Evolutionary conservation across 1,140 invertebrate species (phyloP).

Genomic region (Diachasmimorpha longicaudata): DNA sequence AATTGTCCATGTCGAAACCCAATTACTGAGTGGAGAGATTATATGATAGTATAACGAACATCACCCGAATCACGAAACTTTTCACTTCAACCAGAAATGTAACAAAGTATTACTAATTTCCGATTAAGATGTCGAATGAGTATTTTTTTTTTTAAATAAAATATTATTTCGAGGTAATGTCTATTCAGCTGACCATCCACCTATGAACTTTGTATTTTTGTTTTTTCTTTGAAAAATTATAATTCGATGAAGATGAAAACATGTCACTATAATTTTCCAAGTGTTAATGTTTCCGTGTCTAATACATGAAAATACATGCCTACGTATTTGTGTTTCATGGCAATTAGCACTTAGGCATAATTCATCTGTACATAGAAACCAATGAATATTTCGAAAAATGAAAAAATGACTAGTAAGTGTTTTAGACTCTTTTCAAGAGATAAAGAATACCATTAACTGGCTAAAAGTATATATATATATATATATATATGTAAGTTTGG

Average conservation of each 20-base stretch:
- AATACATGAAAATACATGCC: neutral
- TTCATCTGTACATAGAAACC: conserved; percentile 56
- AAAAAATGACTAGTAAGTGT: conserved; percentile 47
- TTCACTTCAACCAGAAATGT: conserved; percentile 20
- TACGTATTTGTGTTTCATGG: conserved; percentile 39
- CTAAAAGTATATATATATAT: conserved; percentile 31
- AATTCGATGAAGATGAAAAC: neutral
- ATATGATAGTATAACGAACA: conserved; percentile 25
- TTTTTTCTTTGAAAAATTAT: neutral
- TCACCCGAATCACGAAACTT: conserved; percentile 6
- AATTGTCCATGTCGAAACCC: conserved; percentile 38
- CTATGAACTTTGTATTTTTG: conserved; percentile 5
- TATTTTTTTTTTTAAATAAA: conserved; percentile 15
- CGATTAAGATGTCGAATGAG: neutral
- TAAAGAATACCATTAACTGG: conserved; percentile 29
- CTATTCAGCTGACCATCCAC: conserved; percentile 15
- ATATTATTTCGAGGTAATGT: neutral
- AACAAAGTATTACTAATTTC: conserved; percentile 31
- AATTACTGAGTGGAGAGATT: conserved; percentile 30
- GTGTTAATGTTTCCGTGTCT: neutral
- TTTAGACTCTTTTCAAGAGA: conserved; percentile 41
- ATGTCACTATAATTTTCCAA: conserved; percentile 6
- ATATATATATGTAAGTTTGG: conserved; percentile 38
- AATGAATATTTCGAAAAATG: conserved; percentile 41
- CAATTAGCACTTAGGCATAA: conserved; percentile 40